Evolutionary conservation across 2,113 vertebrate genomes (phyloP), one percentile per base, ranked within the genome.

Genomic region (Mesembrinibis cayennensis): DNA sequence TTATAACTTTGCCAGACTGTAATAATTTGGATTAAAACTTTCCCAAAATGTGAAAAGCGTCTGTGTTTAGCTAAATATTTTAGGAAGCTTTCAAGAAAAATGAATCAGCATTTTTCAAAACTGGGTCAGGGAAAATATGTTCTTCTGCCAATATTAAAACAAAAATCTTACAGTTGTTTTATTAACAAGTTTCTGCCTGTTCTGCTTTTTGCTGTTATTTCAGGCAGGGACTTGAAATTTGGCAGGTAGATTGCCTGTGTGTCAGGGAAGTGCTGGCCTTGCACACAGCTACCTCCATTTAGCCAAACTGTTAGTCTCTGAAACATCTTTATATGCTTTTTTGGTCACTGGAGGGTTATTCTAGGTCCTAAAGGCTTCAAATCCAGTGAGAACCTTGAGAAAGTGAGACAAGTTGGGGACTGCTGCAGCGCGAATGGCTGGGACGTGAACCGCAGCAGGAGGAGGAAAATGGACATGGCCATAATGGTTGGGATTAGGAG

Each of bases 11-110:
- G 22, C 72, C 61, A 91, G 61, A 63, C 83, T 82, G 47, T 89
- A 93, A 91, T 82, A 92, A 92, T 93, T 95, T 89, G 82, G 74
- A 93, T 91, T 92, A 95, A 95, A 96, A 95, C 56, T 92, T 94
- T 65, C 52, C 20, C 42, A 70, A 93, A 85, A 88, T 14, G 32
- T 90, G 86, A 83, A 92, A 94, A 84, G 61, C 0, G 3, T 63
- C 65, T 96, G 77, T 78, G 53, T 96, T 92, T 89, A 91, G 40
- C 52, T 87, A 89, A 91, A 85, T 93, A 89, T 87, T 95, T 93
- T 92, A 91, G 77, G 49, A 95, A 89, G 73, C 73, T 91, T 92
- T 84, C 36, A 93, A 88, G 55, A 85, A 84, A 95, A 89, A 74
- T 95, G 81, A 95, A 87, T 96, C 89, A 93, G 89, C 94, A 65